Percentiles rank a stretch among this genome's conserved stretches.
These are phyloP conservation scores for Dasysyrphus tricinctus DNA, from an alignment of 2,888 invertebrate genomes.

Conservation along the genomic window DNA sequence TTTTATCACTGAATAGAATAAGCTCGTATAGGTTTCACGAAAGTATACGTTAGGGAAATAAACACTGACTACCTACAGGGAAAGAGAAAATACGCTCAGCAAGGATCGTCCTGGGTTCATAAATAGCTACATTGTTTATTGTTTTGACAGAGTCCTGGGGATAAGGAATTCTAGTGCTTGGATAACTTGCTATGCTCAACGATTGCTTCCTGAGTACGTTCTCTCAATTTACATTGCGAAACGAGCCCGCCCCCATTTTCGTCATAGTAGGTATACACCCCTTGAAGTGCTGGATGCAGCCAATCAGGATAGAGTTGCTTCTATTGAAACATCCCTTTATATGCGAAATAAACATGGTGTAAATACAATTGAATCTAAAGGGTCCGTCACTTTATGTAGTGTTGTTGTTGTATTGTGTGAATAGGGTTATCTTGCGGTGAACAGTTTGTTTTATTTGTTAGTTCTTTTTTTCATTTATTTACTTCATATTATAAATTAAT, in stretches of 20 bases:
- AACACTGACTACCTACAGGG: slow-evolving; percentile 61
- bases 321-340: slow-evolving; percentile 56
- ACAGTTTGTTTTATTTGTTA: slow-evolving; percentile 44
- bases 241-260: slow-evolving; percentile 43
- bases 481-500: slow-evolving; percentile 68
- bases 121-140: slow-evolving; percentile 66
- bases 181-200: slow-evolving; percentile 15
- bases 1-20: slow-evolving; percentile 51
- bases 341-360: slow-evolving; percentile 51
- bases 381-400: slow-evolving; percentile 44
- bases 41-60: slow-evolving; percentile 65
- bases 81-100: slow-evolving; percentile 50
- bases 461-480: slow-evolving; percentile 44
- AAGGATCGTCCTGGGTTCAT: slow-evolving; percentile 48
- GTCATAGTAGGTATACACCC: slow-evolving; percentile 16
- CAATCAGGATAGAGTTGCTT: slow-evolving; percentile 51
- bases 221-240: slow-evolving; percentile 31
- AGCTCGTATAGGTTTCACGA: slow-evolving; percentile 50
- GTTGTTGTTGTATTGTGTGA: slow-evolving; percentile 59
- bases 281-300: slow-evolving; percentile 18
- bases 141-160: slow-evolving; percentile 51
- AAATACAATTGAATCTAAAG: slow-evolving; percentile 43
- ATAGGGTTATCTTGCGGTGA: slow-evolving; percentile 67
- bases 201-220: slow-evolving; percentile 2
- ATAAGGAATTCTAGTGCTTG: slow-evolving; percentile 48